A percentile compares a stretch with the other conserved stretches of the same genome.
These are phyloP conservation scores for Neodiprion pinetum DNA, from an alignment of 1,140 invertebrate genomes.

Conservation along the genomic window DNA sequence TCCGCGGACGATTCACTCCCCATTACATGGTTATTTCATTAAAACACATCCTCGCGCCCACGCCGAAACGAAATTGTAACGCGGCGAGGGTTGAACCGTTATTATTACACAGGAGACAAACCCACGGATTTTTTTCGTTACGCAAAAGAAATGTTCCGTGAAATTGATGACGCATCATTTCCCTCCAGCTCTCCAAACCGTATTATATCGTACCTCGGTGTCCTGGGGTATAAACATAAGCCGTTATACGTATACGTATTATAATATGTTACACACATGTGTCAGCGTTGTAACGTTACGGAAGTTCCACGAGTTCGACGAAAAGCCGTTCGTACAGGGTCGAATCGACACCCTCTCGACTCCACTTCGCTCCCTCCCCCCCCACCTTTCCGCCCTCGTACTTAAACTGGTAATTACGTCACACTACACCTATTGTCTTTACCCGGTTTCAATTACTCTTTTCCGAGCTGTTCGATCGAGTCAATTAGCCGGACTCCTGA, in stretches of 20 bases:
- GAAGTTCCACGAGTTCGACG: background rate
- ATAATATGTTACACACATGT: too few species aligned
- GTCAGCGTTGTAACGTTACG: background rate
- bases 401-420: background rate
- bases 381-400: background rate
- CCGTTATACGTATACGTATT: too few species aligned
- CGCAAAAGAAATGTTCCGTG: slow-evolving; percentile 33
- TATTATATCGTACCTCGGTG: background rate
- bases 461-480: background rate
- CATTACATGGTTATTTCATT: slow-evolving; percentile 6
- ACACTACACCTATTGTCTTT: background rate
- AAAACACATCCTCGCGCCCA: background rate
- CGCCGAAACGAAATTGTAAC: background rate
- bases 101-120: slow-evolving; percentile 18
- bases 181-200: background rate
- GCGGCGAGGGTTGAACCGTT: background rate
- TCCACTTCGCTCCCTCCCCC: too few species aligned
- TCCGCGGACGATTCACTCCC: background rate
- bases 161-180: slow-evolving; percentile 33
- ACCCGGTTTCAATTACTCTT: background rate
- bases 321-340: too few species aligned
- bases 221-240: too few species aligned
- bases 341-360: too few species aligned
- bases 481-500: background rate
- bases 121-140: slow-evolving; percentile 25